These are phyloP conservation scores for Fregata magnificens DNA, from an alignment of 2,113 vertebrate species.

Conservation along the genomic window DNA sequence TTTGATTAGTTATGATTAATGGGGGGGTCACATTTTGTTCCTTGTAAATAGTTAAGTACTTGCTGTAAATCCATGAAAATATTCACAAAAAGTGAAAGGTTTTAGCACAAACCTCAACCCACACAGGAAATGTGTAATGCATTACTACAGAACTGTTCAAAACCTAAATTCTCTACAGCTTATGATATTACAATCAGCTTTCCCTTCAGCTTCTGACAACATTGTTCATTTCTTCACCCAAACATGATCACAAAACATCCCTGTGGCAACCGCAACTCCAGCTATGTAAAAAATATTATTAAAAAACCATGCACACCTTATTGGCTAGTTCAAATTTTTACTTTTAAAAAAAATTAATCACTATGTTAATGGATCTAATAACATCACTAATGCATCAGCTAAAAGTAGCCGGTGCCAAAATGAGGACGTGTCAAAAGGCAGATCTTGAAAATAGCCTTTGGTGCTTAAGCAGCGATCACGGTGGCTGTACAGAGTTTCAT, in stretches of 20 bases:
- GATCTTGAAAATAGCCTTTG: not conserved
- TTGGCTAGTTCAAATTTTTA: not conserved
- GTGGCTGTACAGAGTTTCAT: not conserved
- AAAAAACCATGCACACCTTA: not conserved
- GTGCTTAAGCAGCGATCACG: not conserved
- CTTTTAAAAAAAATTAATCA: not conserved
- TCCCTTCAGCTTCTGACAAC: not conserved
- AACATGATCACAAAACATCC: not conserved
- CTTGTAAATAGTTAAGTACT: constrained; percentile 55
- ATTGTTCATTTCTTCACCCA: not conserved
- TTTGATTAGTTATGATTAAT: constrained; percentile 38
- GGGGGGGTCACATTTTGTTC: constrained; percentile 15
- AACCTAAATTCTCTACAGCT: not conserved
- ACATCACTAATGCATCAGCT: not conserved
- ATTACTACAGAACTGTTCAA: not conserved
- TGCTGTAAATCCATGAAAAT: constrained; percentile 35
- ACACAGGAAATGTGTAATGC: not conserved
- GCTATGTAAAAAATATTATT: not conserved
- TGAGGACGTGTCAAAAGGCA: not conserved
- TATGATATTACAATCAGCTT: not conserved
- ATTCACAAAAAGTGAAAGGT: constrained; percentile 33
- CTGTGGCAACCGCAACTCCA: not conserved
- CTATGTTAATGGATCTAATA: not conserved
- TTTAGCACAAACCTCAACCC: constrained; percentile 5
- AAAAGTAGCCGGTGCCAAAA: not conserved